Evolutionary conservation across 2,797 vertebrate species (phyloP), one percentile per base, ranked within the genome.

Genomic region (Toxotes lorentzi): DNA sequence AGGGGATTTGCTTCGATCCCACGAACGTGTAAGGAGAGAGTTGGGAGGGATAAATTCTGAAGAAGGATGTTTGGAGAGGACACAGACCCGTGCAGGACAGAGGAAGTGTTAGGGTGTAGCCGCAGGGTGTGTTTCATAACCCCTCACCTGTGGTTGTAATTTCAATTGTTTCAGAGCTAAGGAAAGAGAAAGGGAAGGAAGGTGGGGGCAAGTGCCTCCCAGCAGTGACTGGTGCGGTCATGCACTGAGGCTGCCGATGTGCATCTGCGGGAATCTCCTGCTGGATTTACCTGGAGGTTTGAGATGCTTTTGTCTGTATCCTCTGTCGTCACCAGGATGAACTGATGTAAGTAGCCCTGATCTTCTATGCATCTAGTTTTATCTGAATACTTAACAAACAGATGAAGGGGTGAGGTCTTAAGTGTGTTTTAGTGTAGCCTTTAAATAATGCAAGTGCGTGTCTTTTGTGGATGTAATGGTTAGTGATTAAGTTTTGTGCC

Each of bases 331-430:
- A 86, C 76, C 81, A 84, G 68, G 78, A 90, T 88, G 83, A 89
- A 90, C 72, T 82, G 65, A 86, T 91, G 93, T 95, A 90, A 94
- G 93, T 95, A 92, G 61, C 47, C 81, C 63, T 81, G 53, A 67
- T 76, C 57, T 66, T 70, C 43, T 62, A 2, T 85, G 73, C 41
- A 60, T 72, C 48, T 43, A 21, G 12, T 58, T 79, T 66, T 38
- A 67, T 75, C 50, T 68, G 57, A 77, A 73, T 70, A 24, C 48
- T 78, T 35, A 23, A 59, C 24, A 38, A 50, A 76, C 32, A 56
- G 45, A 74, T 34, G 30, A 74, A 12, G 16, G 38, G 50, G 32
- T 50, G 24, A 67, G 43, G 34, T 30, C 19, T 27, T 21, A 66
- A 13, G 63, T 71, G 3, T 60, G 32, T 70, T 61, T 56, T 57